Base-by-base conservation (phyloP, 2,888 invertebrate genomes). In the Hypercompe scribonia region DNA sequence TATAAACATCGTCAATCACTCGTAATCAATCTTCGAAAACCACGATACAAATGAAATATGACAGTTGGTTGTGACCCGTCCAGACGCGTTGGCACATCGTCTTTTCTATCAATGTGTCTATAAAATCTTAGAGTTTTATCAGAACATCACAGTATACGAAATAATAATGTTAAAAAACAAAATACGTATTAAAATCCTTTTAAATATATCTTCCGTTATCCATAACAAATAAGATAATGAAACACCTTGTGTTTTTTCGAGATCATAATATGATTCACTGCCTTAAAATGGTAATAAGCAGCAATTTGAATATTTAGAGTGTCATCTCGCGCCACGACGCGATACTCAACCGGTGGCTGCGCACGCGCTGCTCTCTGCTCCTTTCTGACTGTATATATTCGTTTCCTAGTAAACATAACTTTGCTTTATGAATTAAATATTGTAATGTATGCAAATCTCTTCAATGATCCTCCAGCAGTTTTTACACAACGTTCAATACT, bases 371-470 rank as follows among this genome's bases (percentile, higher is more conserved):
- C 36, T 69, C 65, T 67, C 69, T 71, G 36, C 84, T 81, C 81
- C 87, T 90, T 91, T 91, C 90, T 90, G 90, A 89, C 87, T 90
- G 54, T 74, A 87, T 87, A 70, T 75, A 79, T 86, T 87, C 90
- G 88, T 89, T 86, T 86, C 68, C 72, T 54, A 28, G 74, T 84
- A 85, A 85, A 82, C 84, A 79, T 81, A 83, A 84, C 81, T 83
- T 84, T 79, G 77, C 80, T 77, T 84, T 84, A 84, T 81, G 87
- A 90, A 91, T 92, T 91, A 91, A 78, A 88, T 93, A 94, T 92
- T 91, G 90, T 91, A 93, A 94, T 92, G 84, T 91, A 94, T 93
- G 93, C 88, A 90, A 93, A 93, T 93, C 84, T 86, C 89, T 90
- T 91, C 88, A 90, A 91, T 92, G 90, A 92, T 91, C 89, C 83